Percentiles rank a stretch among this genome's conserved stretches.
phyloP scores from a whole-genome alignment of 2,888 invertebrate genomes.

The Cinara cedri region DNA sequence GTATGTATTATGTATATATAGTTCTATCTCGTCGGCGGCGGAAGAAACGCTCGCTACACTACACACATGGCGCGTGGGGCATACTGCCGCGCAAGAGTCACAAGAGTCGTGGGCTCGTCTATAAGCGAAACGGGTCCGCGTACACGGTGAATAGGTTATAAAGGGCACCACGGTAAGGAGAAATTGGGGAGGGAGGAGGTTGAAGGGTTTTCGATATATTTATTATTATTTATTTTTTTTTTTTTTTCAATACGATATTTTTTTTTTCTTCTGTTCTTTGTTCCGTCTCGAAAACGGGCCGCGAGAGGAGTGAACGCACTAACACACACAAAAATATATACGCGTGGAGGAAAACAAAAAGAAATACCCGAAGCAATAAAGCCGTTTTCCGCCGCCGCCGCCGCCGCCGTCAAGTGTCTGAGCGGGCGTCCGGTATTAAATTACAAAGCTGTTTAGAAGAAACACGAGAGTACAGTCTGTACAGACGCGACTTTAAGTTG shows the following conservation, averaged over 20 bases:
- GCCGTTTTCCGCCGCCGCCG: not conserved
- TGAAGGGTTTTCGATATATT: too few relatives aligned
- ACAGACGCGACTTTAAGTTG: constrained; percentile 37
- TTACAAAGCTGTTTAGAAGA: constrained; percentile 47
- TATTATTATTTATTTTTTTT: not conserved
- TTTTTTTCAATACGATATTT: not conserved
- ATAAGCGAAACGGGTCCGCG: too few relatives aligned
- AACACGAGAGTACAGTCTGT: constrained; percentile 21
- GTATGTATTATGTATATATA: too few relatives aligned
- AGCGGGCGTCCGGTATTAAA: constrained; percentile 35
- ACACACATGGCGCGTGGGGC: too few relatives aligned
- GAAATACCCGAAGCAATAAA: constrained; percentile 40
- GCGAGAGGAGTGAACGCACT: not conserved
- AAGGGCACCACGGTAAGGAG: too few relatives aligned
- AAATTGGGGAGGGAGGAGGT: too few relatives aligned
- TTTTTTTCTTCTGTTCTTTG: not conserved
- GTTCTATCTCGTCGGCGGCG: too few relatives aligned
- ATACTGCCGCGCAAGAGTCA: too few relatives aligned
- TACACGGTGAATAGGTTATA: too few relatives aligned
- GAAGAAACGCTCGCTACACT: too few relatives aligned
- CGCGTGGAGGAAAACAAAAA: not conserved
- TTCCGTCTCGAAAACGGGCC: not conserved
- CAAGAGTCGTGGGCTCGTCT: too few relatives aligned
- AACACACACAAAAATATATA: too few relatives aligned
- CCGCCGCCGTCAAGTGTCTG: constrained; percentile 27